Evolutionary conservation across 2,888 invertebrate genomes (phyloP).

Genomic region (Dysmachus trigonus): DNA sequence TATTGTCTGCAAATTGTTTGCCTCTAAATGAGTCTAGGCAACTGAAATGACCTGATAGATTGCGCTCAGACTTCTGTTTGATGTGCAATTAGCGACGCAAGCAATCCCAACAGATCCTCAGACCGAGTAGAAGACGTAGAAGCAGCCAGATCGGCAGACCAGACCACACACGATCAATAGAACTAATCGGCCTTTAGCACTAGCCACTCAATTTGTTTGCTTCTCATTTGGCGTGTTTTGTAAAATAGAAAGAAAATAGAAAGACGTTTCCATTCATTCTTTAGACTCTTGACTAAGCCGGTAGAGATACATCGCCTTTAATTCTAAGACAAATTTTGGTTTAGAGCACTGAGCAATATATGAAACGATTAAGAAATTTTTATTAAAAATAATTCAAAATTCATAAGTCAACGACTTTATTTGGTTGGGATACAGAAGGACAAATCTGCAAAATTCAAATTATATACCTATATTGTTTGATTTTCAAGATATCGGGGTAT

Average conservation of each 20-base stretch:
- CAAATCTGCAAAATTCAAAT: too few relatives aligned
- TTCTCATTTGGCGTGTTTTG: not conserved
- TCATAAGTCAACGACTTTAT: too few relatives aligned
- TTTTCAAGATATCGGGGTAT: too few relatives aligned
- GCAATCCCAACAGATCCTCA: not conserved
- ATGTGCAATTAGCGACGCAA: conserved; percentile 30
- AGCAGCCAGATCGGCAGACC: not conserved
- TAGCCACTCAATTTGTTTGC: not conserved
- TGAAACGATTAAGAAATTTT: too few relatives aligned
- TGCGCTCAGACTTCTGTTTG: conserved; percentile 7
- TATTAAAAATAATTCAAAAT: too few relatives aligned
- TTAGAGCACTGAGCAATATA: too few relatives aligned
- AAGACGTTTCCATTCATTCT: not conserved
- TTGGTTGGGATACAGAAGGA: too few relatives aligned
- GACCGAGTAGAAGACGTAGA: not conserved
- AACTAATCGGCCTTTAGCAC: not conserved
- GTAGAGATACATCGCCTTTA: not conserved
- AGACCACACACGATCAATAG: not conserved
- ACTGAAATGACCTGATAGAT: conserved; percentile 29
- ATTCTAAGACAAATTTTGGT: not conserved
- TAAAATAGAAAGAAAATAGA: too few relatives aligned
- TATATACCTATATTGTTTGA: too few relatives aligned
- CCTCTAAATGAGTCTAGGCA: not conserved
- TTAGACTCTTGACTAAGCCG: not conserved
- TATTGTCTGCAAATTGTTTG: conserved; percentile 31